Base-by-base conservation (phyloP, 1,140 invertebrate species). In the Phymorhynchus buccinoides region DNA sequence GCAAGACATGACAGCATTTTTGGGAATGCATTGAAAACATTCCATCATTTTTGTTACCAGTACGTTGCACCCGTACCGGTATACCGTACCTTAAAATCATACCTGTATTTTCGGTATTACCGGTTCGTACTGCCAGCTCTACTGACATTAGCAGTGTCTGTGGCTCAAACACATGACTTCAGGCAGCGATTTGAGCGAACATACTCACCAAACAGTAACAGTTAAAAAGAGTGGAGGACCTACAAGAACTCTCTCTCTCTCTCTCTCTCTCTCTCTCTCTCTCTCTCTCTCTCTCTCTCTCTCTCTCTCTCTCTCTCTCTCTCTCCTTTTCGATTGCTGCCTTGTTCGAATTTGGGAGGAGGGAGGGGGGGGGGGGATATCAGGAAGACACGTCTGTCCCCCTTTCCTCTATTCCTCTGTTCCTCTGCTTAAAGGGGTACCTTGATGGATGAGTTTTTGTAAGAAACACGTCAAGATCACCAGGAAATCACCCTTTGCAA, bases 201-300 rank as follows among this genome's bases (percentile, higher is more conserved):
- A 56, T 14, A 56, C 52, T 27, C 52, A 12, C 27, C 52, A 56
- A 27, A 12, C 27, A 27, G 27, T 27, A 56, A 27, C 52, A 56
- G 32, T 12, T 14, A 75, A 14, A 30, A 14, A 18, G 14, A 18
- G 35, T 14, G 32, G 71, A 75, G 14, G 16, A 75, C 32, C 32
- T n/a, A 75, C n/a, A 75, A 30, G 71, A 37, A 75, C 16, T n/a
- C n/a, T n/a, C n/a, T n/a, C n/a, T n/a, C n/a, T n/a, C n/a, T 78
- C 27, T 77, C 39, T 32, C 16, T 77, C 32, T 35, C 39, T 77
- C 75, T 30, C 27, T 42, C 39, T 48, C 48, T 56, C 48, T 62
- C 42, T 56, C 80, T 82, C 35, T 82, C 80, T 62, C 48, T 32
- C 27, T 62, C 48, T 62, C 80, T 82, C 80, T 82, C 41, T 81